A percentile compares a stretch with the other conserved stretches of the same genome.
Conservation (phyloP, 2,797 vertebrate species). For the Anableps anableps region DNA sequence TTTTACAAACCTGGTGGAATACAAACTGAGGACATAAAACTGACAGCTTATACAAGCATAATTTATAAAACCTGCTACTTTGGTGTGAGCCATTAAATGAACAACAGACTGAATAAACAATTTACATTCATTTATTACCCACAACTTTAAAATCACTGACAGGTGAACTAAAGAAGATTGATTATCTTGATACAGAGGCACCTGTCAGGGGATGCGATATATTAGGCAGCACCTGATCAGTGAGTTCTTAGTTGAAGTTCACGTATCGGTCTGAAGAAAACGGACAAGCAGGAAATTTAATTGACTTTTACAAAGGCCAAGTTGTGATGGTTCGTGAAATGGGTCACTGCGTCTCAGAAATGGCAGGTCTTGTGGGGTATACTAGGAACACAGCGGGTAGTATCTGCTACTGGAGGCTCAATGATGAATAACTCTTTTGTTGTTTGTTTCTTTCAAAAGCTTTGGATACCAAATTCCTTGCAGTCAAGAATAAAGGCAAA, state of each 20-base stretch:
- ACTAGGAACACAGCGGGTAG: background rate
- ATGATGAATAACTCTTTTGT: background rate
- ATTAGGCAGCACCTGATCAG: background rate
- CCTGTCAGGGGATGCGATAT: constrained; percentile 7
- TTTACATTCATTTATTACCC: background rate
- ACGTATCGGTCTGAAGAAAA: background rate
- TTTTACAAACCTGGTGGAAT: background rate
- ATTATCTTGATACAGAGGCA: constrained; percentile 3
- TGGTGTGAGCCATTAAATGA: background rate
- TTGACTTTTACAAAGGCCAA: constrained; percentile 6
- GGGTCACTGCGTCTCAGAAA: background rate
- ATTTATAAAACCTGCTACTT: background rate
- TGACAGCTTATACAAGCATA: background rate
- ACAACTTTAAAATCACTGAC: constrained; percentile 10
- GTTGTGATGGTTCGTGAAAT: background rate
- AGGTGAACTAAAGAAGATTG: constrained; percentile 9
- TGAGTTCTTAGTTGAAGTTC: background rate
- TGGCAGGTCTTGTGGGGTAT: background rate
- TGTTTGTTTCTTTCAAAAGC: background rate
- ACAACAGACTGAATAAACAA: constrained; percentile 4
- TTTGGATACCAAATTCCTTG: background rate
- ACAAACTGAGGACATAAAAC: background rate
- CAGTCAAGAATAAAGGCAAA: background rate
- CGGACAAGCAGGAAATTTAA: background rate
- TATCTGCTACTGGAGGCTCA: background rate